Evolutionary conservation across 2,113 vertebrate genomes (phyloP).

Genomic region (Copsychus sechellarum): DNA sequence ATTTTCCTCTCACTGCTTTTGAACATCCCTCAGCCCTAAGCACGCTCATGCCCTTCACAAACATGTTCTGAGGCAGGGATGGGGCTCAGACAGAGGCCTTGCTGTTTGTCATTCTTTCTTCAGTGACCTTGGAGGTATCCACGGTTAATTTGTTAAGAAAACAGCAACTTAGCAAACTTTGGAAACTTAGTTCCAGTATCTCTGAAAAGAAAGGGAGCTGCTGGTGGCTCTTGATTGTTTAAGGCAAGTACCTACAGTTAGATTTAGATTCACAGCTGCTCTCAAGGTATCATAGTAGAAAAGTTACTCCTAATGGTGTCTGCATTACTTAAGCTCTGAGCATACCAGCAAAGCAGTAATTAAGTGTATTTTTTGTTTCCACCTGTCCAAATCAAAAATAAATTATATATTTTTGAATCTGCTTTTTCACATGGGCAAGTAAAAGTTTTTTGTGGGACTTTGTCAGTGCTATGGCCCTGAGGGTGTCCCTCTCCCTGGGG

Average conservation of each 20-base stretch:
- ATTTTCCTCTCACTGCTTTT: not conserved
- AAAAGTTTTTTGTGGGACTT: not conserved
- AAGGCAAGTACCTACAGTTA: not conserved
- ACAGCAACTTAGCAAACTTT: not conserved
- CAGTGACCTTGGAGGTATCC: not conserved
- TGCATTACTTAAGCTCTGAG: not conserved
- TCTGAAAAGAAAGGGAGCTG: not conserved
- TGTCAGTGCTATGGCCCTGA: not conserved
- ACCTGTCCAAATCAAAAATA: not conserved
- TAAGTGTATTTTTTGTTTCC: not conserved
- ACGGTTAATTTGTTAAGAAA: not conserved
- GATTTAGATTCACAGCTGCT: not conserved
- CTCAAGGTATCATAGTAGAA: not conserved
- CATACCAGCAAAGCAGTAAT: not conserved
- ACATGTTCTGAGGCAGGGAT: not conserved
- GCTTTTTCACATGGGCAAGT: not conserved
- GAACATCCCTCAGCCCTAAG: not conserved
- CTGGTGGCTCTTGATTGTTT: not conserved
- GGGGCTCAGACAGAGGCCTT: not conserved
- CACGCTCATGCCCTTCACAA: fast-evolving
- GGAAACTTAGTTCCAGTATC: not conserved
- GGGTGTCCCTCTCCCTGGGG: not conserved
- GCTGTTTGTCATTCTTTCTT: not conserved
- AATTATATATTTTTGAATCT: not conserved
- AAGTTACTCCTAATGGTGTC: not conserved